phyloP scores from a whole-genome alignment of 2,888 invertebrate genomes.

The Helleia helle region DNA sequence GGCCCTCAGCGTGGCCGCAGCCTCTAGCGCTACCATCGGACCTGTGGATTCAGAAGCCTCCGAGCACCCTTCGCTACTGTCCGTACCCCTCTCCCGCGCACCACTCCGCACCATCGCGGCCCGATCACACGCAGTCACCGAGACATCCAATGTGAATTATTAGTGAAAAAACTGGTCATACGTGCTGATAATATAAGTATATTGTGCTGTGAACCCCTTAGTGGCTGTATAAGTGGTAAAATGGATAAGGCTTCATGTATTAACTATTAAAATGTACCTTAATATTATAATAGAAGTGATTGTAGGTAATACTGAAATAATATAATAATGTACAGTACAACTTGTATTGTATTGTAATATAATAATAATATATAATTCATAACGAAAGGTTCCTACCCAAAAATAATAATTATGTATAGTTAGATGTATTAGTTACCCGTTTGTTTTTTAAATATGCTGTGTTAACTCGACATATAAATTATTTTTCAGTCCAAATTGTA shows the following conservation, averaged over 20 bases:
- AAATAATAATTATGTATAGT: constrained; percentile 48
- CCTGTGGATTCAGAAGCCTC: constrained; percentile 93
- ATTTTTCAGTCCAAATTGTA: constrained; percentile 8
- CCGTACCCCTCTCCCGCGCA: constrained; percentile 75
- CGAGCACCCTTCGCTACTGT: constrained; percentile 72
- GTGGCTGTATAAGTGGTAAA: constrained; percentile 21
- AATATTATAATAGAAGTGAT: constrained; percentile 14
- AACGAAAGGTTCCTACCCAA: constrained; percentile 61
- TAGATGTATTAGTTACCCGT: constrained; percentile 52
- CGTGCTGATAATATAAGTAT: not conserved
- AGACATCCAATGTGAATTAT: constrained; percentile 55
- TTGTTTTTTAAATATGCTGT: constrained; percentile 14
- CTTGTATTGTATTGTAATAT: constrained; percentile 2
- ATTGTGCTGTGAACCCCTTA: constrained; percentile 8
- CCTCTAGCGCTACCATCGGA: constrained; percentile 90
- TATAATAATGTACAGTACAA: not conserved
- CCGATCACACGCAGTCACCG: constrained; percentile 50
- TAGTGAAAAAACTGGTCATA: constrained; percentile 9
- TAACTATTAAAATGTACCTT: constrained; percentile 7
- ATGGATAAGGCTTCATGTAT: constrained; percentile 3
- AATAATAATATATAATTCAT: constrained; percentile 8
- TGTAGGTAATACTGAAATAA: not conserved
- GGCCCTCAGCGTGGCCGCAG: constrained; percentile 87
- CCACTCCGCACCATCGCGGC: constrained; percentile 34
- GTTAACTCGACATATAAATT: constrained; percentile 5